phyloP scores from a whole-genome alignment of 2,888 invertebrate genomes.

The Thymelicus sylvestris region DNA sequence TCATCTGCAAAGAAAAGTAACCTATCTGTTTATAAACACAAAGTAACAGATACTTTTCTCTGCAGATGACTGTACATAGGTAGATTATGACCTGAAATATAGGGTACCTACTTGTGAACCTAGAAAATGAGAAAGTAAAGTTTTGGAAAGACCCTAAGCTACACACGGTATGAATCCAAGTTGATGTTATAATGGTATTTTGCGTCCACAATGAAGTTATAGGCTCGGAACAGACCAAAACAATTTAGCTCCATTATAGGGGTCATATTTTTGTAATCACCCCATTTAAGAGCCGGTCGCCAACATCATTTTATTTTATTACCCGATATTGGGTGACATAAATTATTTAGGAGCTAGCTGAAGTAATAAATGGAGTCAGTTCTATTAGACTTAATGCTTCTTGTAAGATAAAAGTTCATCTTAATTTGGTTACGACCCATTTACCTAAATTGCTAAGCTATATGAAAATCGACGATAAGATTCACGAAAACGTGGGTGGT shows the following conservation, averaged over 20 bases:
- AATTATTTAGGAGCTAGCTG: constrained; percentile 10
- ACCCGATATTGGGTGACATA: constrained; percentile 25
- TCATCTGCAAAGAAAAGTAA: too few species aligned
- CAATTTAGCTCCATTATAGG: constrained; percentile 17
- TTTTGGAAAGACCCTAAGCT: too few species aligned
- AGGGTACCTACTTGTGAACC: too few species aligned
- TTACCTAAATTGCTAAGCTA: not conserved
- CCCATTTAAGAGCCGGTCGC: constrained; percentile 5
- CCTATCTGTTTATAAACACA: too few species aligned
- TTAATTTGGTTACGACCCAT: not conserved
- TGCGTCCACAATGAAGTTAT: not conserved
- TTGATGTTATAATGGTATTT: not conserved
- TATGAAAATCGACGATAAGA: too few species aligned
- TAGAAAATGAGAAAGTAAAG: too few species aligned
- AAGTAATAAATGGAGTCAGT: constrained; percentile 16
- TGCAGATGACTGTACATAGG: too few species aligned
- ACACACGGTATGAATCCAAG: too few species aligned
- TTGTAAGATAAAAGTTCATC: constrained; percentile 4
- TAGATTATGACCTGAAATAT: too few species aligned
- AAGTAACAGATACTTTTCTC: too few species aligned
- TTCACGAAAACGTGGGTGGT: too few species aligned
- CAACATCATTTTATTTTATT: constrained; percentile 27
- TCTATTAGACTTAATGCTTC: constrained; percentile 11
- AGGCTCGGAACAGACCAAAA: not conserved
- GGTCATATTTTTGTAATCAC: constrained; percentile 19